Evolutionary conservation across 2,113 vertebrate species (phyloP).

Genomic region (Formicarius rufipectus): DNA sequence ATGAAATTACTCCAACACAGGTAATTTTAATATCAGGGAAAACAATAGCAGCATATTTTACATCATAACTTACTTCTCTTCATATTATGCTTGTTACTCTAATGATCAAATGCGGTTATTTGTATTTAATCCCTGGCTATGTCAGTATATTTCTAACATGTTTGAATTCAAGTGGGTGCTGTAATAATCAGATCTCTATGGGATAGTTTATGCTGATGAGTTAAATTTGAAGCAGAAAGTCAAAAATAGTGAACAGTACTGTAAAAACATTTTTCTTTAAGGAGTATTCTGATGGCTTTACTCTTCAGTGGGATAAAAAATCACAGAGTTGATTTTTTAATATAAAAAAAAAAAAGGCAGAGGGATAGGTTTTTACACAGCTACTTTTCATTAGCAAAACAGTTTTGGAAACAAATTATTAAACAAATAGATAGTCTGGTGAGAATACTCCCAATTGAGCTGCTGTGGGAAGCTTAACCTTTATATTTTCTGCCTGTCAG

Average conservation of each 20-base stretch:
- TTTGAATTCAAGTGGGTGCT: background rate
- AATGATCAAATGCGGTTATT: background rate
- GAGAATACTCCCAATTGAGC: background rate
- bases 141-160: background rate
- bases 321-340: background rate
- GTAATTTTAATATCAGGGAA: background rate
- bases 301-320: background rate
- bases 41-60: background rate
- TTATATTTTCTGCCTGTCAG: background rate
- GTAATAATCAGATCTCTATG: background rate
- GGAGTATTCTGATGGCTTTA: background rate
- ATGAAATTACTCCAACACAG: background rate
- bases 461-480: background rate
- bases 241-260: background rate
- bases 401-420: background rate
- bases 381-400: background rate
- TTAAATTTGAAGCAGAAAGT: background rate
- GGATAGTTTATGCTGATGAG: background rate
- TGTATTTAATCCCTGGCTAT: background rate
- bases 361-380: background rate
- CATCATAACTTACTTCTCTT: background rate
- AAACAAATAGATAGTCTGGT: background rate
- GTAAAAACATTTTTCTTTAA: background rate
- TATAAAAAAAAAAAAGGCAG: background rate
- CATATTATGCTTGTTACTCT: background rate